Evolutionary conservation across 2,888 invertebrate species (phyloP).

Genomic region (Volucella bombylans): DNA sequence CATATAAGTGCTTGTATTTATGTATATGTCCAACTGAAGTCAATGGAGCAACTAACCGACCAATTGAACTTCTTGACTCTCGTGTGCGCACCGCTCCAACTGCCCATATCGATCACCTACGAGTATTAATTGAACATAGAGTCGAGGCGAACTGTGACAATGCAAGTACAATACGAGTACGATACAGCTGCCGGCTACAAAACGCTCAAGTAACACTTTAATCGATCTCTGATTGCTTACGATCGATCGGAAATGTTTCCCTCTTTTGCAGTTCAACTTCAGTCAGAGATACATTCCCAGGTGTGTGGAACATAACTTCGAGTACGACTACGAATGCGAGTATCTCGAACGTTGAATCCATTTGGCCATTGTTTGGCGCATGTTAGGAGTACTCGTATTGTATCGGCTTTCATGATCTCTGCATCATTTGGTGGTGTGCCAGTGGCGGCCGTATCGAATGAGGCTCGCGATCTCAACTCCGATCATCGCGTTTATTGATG

Average conservation of each 20-base stretch:
- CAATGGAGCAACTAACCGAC: slow-evolving; percentile 14
- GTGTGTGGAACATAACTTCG: slow-evolving; percentile 51
- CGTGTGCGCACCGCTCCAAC: slow-evolving; percentile 20
- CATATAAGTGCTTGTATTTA: slow-evolving; percentile 44
- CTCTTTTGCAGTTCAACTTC: slow-evolving; percentile 38
- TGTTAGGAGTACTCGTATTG: slow-evolving; percentile 9
- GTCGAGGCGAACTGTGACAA: slow-evolving; percentile 20
- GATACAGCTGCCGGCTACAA: slow-evolving; percentile 63
- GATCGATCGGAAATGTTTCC: slow-evolving; percentile 51
- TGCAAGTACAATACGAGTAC: slow-evolving; percentile 11
- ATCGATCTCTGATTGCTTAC: slow-evolving; percentile 65
- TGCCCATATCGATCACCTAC: slow-evolving; percentile 52
- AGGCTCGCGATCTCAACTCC: slow-evolving; percentile 36
- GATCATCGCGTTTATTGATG: slow-evolving; percentile 67
- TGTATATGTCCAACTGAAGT: slow-evolving; percentile 41
- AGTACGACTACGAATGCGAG: not conserved
- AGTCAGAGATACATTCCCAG: slow-evolving; percentile 69
- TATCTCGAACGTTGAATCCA: slow-evolving; percentile 47
- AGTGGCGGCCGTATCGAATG: slow-evolving; percentile 23
- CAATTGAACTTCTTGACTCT: slow-evolving; percentile 65
- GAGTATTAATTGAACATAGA: slow-evolving; percentile 42
- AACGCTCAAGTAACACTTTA: slow-evolving; percentile 52
- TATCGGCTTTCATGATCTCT: slow-evolving; percentile 62
- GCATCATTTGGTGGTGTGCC: slow-evolving; percentile 31
- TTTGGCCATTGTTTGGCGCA: slow-evolving; percentile 62